Evolutionary conservation across 1,140 invertebrate genomes (phyloP), one percentile per base, ranked within the genome.

Genomic region (Dermatophagoides farinae): DNA sequence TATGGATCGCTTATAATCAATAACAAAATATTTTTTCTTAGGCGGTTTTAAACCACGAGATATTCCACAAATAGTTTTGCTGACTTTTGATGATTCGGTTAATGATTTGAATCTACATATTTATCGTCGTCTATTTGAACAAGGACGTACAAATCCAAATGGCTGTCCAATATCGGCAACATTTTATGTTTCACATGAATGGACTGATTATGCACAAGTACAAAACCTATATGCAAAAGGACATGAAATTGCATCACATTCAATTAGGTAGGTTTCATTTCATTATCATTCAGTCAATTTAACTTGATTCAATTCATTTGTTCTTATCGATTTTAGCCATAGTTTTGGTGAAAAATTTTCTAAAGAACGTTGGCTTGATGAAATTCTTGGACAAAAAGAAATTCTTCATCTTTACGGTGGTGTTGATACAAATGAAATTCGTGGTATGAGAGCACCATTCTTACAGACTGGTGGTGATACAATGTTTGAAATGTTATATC

Each of bases 141-240:
- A 86, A 69, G 86, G 85, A 61, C 78, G 88, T 64, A 81, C 81
- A 57, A 95, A 95, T 72, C 88, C 89, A 8, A 95, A 96, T 72
- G 90, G 91, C 43, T 68, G 67, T 47, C 89, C 91, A 0, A 86
- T 91, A 69, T 80, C 82, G 64, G 90, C 87, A 38, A 96, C 92
- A 37, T 93, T 97, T 77, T 97, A 97, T 73, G 87, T 97, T 25
- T 95, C 89, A 46, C 90, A 97, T 72, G 88, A 95, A 73, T 96
- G 87, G 86, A 96, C 90, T 25, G 89, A 97, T 75, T 97, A 96
- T 77, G 86, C 85, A 72, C 87, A 93, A 76, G 89, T 95, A 31
- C 89, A 95, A 74, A 92, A 91, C 73, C 78, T 97, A 50, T 95
- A 95, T 72, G 78, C 87, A 60, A 78, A 81, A 69, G 91, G 91